A percentile compares a stretch with the other conserved stretches of the same genome.
These are phyloP conservation scores for Muscicapa striata DNA, from an alignment of 2,797 vertebrate genomes.

Conservation along the genomic window DNA sequence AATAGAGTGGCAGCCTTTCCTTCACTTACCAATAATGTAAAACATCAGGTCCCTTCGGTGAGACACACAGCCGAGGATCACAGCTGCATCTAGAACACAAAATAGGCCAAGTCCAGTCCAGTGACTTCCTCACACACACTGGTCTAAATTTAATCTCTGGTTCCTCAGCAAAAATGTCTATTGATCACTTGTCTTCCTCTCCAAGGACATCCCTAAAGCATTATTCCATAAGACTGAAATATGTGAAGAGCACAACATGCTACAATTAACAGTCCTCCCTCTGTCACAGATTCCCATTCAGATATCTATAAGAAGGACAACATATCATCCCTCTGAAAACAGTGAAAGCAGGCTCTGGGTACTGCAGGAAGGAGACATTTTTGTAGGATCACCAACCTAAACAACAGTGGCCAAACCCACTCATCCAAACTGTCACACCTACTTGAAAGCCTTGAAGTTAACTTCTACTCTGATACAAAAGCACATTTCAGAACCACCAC, in stretches of 20 bases:
- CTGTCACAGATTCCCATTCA: not conserved
- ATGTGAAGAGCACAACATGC: not conserved
- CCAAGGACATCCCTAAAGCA: not conserved
- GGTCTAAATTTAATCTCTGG: not conserved
- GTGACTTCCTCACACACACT: not conserved
- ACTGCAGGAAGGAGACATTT: not conserved
- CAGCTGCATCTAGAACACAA: conserved; percentile 88
- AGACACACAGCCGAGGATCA: conserved; percentile 94
- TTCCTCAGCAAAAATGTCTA: conserved; percentile 4
- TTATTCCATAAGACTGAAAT: not conserved
- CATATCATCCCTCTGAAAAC: not conserved
- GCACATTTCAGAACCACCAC: not conserved
- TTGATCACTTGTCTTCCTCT: not conserved
- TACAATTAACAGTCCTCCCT: not conserved
- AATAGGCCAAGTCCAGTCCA: conserved; percentile 62
- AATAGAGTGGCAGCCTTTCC: conserved; percentile 21
- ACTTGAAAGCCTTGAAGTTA: not conserved
- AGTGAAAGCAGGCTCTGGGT: not conserved
- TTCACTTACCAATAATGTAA: conserved; percentile 98
- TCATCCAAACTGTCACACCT: not conserved
- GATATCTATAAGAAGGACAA: not conserved
- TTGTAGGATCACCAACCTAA: not conserved
- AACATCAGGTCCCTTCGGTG: conserved; percentile 99
- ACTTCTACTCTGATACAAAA: not conserved
- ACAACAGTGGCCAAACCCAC: not conserved